Percentiles rank a stretch among this genome's conserved stretches.
Conservation (phyloP, 1,140 invertebrate genomes). For the Hycleus phaleratus region DNA sequence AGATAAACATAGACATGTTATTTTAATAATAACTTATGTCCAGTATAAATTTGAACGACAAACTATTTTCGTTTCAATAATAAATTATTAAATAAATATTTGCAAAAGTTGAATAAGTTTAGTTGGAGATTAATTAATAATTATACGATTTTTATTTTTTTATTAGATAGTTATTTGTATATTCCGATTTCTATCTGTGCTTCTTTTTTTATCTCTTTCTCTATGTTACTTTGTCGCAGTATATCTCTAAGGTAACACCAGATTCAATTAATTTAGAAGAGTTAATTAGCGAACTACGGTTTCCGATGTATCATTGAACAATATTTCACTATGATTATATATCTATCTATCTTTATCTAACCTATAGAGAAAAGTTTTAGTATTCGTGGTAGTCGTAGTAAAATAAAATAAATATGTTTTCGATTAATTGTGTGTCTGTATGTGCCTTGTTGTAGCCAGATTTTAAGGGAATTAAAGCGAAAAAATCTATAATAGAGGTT, state of each 20-base stretch:
- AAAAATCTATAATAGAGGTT: too few species aligned
- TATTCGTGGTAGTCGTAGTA: too few species aligned
- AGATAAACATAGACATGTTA: conserved; percentile 18
- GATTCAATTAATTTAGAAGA: conserved; percentile 17
- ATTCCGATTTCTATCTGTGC: not conserved
- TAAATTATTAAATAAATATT: conserved; percentile 27
- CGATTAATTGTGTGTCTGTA: too few species aligned
- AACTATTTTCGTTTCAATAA: conserved; percentile 23
- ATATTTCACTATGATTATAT: not conserved
- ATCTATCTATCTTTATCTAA: too few species aligned
- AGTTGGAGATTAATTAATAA: too few species aligned
- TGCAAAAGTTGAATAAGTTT: not conserved
- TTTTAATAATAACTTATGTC: conserved; percentile 2
- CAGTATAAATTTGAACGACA: conserved; percentile 1
- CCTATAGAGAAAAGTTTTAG: too few species aligned
- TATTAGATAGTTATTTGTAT: not conserved
- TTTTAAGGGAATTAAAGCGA: too few species aligned
- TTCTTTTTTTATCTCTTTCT: not conserved
- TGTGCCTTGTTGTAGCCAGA: too few species aligned
- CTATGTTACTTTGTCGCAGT: not conserved
- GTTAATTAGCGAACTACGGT: conserved; percentile 16
- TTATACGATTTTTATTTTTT: too few species aligned
- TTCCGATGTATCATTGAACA: conserved; percentile 14
- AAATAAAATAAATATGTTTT: too few species aligned
- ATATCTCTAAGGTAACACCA: conserved; percentile 12